Evolutionary conservation across 2,113 vertebrate species (phyloP).

Genomic region (Sterna hirundo): DNA sequence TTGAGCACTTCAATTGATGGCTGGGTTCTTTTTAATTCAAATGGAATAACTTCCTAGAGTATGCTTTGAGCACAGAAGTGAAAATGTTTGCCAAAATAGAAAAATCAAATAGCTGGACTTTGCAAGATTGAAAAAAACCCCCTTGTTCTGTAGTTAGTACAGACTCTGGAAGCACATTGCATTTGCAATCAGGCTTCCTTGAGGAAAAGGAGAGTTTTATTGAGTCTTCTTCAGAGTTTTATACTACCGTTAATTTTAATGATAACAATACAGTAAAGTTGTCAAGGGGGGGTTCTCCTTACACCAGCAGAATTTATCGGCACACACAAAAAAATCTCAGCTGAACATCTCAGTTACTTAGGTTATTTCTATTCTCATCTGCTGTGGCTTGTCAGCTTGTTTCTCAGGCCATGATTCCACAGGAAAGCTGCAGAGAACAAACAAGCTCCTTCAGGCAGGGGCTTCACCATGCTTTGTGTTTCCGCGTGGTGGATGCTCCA

Average conservation of each 20-base stretch:
- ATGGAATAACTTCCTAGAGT: background rate
- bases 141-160: background rate
- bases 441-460: background rate
- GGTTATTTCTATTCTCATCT: background rate
- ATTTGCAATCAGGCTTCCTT: background rate
- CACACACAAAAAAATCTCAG: background rate
- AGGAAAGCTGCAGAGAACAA: background rate
- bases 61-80: background rate
- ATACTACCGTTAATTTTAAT: constrained; percentile 12
- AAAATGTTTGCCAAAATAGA: background rate
- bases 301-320: background rate
- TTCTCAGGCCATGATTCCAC: background rate
- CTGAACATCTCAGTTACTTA: background rate
- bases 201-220: background rate
- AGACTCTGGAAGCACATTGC: background rate
- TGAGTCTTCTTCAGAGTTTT: constrained; percentile 20
- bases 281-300: background rate
- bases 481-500: background rate
- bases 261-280: background rate
- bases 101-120: background rate
- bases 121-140: background rate
- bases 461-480: background rate
- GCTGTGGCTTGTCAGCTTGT: background rate
- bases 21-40: constrained; percentile 28
- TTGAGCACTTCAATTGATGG: background rate